Base-by-base conservation (phyloP, 2,113 vertebrate species). In the Parus major region DNA sequence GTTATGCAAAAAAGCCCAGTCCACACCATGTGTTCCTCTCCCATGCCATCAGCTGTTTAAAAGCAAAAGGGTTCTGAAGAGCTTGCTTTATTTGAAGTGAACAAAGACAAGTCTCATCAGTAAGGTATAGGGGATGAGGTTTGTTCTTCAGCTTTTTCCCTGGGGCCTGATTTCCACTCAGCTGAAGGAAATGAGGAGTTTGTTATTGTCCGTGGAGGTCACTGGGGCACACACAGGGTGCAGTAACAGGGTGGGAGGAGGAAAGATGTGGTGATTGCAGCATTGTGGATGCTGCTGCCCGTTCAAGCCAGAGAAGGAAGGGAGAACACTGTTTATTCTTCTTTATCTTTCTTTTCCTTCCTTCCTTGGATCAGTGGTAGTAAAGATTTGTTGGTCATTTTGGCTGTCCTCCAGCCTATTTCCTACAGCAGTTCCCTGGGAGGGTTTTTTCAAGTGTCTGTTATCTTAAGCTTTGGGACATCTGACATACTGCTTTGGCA, bases 321-420 rank as follows among this genome's bases (percentile, higher is more conserved):
- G 63, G 64, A 88, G 68, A 92, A 9, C 33, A 10, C 35, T 91
- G 80, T 94, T 95, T 91, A 56, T 88, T 86, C 76, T 88, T 35
- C 76, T 68, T 91, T 86, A 92, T 94, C 96, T 89, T 64, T 60
- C 83, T 57, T 79, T 87, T 92, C 73, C 86, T 91, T 95, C 81
- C 81, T 71, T 75, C 10, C 56, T 91, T 79, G 88, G 76, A 49
- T 88, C 72, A 57, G 28, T 44, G 69, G 35, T 63, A 60, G 29
- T 82, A 71, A 77, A 91, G 80, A 81, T 79, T 78, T 78, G 27
- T 88, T 86, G 84, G 64, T 71, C 60, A 75, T 89, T 91, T 71
- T 93, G 92, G 92, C 84, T 49, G 36, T 68, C 12, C n/a, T 93
- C 86, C 95, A 95, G 77, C 39, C 61, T 41, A 21, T 96, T 92